Evolutionary conservation across 2,888 invertebrate species (phyloP).

Genomic region (Acanthosoma haemorrhoidale): DNA sequence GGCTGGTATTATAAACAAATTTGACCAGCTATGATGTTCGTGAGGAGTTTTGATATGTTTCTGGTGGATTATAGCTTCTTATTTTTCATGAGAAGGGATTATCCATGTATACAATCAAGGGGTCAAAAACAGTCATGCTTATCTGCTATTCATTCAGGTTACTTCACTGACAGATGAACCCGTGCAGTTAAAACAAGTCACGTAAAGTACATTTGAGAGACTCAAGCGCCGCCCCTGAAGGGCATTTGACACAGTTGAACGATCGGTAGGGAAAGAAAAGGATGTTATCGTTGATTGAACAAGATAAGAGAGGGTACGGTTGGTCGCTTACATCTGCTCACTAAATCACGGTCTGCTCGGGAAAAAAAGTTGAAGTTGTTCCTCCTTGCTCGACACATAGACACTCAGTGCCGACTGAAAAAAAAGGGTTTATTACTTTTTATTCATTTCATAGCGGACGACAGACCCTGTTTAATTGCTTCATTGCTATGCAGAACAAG

Average conservation of each 20-base stretch:
- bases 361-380: not conserved
- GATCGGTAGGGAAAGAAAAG: not conserved
- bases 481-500: not conserved
- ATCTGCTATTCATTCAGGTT: no score
- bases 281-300: not conserved
- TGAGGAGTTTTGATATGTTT: no score
- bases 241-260: not conserved
- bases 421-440: not conserved
- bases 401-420: not conserved
- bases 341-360: not conserved
- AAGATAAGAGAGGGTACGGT: slow-evolving; percentile 8
- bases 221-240: not conserved
- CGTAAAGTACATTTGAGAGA: not conserved
- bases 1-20: no score
- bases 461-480: not conserved
- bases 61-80: no score
- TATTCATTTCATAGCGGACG: not conserved
- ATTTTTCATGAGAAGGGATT: no score
- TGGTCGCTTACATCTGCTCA: not conserved
- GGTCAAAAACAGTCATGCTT: no score
- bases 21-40: no score
- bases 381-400: not conserved
- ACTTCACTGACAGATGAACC: no score
- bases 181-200: no score
- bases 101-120: no score